A percentile compares a stretch with the other conserved stretches of the same genome.
These are phyloP conservation scores for Lasaia peninsularis DNA, from an alignment of 1,140 invertebrate genomes.

Conservation along the genomic window DNA sequence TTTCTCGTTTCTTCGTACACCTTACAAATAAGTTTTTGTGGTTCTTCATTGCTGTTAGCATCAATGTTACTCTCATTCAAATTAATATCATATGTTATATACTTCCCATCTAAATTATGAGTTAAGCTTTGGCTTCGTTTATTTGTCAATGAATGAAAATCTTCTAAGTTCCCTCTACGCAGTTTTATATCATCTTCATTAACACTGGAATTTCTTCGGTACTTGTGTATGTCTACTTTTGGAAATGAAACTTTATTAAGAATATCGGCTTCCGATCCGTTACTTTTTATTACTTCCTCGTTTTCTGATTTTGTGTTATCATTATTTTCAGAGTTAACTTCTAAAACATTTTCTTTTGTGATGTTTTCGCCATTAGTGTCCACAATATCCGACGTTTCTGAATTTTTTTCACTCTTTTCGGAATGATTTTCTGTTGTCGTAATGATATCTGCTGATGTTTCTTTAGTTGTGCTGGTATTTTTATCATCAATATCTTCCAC, in stretches of 20 bases:
- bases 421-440: not conserved
- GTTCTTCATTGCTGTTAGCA: constrained; percentile 55
- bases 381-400: not conserved
- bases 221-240: constrained; percentile 61
- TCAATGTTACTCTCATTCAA: constrained; percentile 52
- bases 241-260: constrained; percentile 45
- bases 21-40: constrained; percentile 64
- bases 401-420: not conserved
- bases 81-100: constrained; percentile 56
- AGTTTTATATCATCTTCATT: constrained; percentile 65
- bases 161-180: constrained; percentile 63
- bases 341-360: constrained; percentile 19
- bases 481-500: constrained; percentile 48
- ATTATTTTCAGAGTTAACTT: constrained; percentile 17
- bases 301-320: constrained; percentile 9
- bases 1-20: constrained; percentile 54
- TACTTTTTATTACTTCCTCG: constrained; percentile 27
- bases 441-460: not conserved
- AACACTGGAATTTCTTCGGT: constrained; percentile 68
- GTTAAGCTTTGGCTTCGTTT: constrained; percentile 66
- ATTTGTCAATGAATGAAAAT: constrained; percentile 52
- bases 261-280: constrained; percentile 51
- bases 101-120: constrained; percentile 47
- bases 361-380: not conserved
- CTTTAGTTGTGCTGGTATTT: not conserved